Base-by-base conservation (phyloP, 1,140 invertebrate genomes). In the Caerostris darwini region DNA sequence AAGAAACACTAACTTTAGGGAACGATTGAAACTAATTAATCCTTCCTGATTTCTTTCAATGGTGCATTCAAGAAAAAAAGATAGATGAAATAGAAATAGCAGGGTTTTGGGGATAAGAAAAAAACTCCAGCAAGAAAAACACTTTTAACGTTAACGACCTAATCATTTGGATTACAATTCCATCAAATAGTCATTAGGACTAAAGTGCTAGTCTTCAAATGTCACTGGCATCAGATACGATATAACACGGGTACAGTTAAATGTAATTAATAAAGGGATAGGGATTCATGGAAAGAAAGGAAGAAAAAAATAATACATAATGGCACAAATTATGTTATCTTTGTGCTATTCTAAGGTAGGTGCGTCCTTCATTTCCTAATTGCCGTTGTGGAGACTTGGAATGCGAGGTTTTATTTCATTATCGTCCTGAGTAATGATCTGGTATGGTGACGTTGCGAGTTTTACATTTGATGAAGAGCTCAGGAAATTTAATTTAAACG, bases 161-260 rank as follows among this genome's bases (percentile, higher is more conserved):
- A 94, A 94, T 94, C 92, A 94, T 94, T 94, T 56, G 92, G 92
- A 89, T 94, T 94, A 94, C 92, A 88, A 94, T 94, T 94, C 92
- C 92, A 94, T 94, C 92, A 94, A 94, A 94, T 89, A 94, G 92
- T 94, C 92, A 94, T 94, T 94, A 94, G 86, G 64, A 71, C 71
- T 81, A 81, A 94, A 94, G 64, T 85, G 87, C 69, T 94, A 57
- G 77, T 57, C 83, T 94, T 94, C 58, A 94, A 94, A 94, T 61
- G 92, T 89, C 92, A 50, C 83, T 54, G 53, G n/a, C 54, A 94
- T 94, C 92, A 88, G 92, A 94, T 94, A 94, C 64, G 67, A 56
- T 12, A 87, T 89, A 88, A 89, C 92, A 88, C 19, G 91, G 82
- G 61, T 69, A 92, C 12, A 50, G 34, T 34, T 67, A 88, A 89